phyloP scores from a whole-genome alignment of 2,888 invertebrate species.

The Cerastoderma edule region DNA sequence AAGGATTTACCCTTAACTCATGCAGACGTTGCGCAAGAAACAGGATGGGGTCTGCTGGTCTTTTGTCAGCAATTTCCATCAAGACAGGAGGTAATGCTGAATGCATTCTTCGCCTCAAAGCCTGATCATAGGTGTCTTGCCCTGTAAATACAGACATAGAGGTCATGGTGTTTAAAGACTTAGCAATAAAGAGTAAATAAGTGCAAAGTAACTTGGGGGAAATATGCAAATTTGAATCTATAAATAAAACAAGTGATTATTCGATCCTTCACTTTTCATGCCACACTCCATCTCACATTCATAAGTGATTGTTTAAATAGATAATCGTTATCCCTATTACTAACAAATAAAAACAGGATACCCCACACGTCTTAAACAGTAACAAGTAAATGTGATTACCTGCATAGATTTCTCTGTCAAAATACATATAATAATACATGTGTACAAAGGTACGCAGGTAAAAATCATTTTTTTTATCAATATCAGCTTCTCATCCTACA shows the following conservation, averaged over 20 bases:
- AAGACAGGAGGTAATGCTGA: conserved; percentile 83
- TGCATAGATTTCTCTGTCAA: not conserved
- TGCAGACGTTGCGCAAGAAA: conserved; percentile 94
- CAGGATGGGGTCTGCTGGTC: conserved; percentile 94
- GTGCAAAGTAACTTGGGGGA: not conserved
- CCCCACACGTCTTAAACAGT: not conserved
- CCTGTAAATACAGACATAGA: not conserved
- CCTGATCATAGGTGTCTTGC: conserved; percentile 46
- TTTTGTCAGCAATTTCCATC: conserved; percentile 93
- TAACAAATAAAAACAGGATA: too few relatives aligned
- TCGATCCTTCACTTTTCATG: not conserved
- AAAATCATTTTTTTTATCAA: not conserved
- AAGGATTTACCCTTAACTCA: conserved; percentile 86
- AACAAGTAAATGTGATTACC: not conserved
- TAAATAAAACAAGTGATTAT: not conserved
- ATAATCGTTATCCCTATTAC: too few relatives aligned
- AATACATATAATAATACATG: not conserved
- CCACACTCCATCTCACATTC: not conserved
- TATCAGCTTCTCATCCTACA: too few relatives aligned
- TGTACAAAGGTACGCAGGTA: not conserved
- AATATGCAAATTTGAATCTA: not conserved
- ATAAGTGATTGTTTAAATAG: not conserved
- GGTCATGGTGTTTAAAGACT: not conserved
- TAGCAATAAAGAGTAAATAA: not conserved
- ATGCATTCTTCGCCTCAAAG: conserved; percentile 45